phyloP scores from a whole-genome alignment of 2,113 vertebrate genomes.

The Coreoperca whiteheadi region DNA sequence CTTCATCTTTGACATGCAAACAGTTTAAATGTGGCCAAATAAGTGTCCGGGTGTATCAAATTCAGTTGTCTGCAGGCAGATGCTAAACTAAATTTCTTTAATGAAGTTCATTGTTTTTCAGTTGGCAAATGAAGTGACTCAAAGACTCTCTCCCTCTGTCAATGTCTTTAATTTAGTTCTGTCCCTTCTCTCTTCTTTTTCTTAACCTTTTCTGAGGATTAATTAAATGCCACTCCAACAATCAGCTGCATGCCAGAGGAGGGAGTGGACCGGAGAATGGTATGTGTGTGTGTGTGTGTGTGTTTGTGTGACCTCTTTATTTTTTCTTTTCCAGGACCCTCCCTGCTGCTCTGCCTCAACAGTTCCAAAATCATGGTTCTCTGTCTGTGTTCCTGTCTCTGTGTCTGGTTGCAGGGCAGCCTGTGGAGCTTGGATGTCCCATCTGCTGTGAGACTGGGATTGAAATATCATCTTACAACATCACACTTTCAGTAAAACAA shows the following conservation, averaged over 20 bases:
- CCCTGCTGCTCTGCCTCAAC: constrained; percentile 40
- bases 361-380: constrained; percentile 3
- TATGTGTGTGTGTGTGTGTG: constrained; percentile 22
- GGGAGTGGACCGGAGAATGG: constrained; percentile 16
- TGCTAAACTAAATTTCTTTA: not conserved
- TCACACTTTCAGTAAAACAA: not conserved
- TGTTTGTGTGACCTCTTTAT: constrained; percentile 22
- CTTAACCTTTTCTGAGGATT: constrained; percentile 59
- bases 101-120: constrained; percentile 39
- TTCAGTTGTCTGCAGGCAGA: not conserved
- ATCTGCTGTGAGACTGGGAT: not conserved
- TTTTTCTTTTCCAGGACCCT: constrained; percentile 5
- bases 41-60: not conserved
- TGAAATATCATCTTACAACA: constrained; percentile 5
- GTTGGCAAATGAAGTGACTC: constrained; percentile 6
- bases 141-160: constrained; percentile 4
- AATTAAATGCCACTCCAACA: constrained; percentile 63
- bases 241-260: constrained; percentile 56
- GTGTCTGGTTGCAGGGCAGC: not conserved
- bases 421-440: not conserved
- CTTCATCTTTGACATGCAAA: not conserved
- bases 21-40: not conserved
- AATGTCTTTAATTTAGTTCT: constrained; percentile 26
- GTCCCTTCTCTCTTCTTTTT: constrained; percentile 29
- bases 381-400: not conserved